A percentile compares a stretch with the other conserved stretches of the same genome.
These are phyloP conservation scores for Hydriomena furcata DNA, from an alignment of 2,888 invertebrate genomes.

Conservation along the genomic window DNA sequence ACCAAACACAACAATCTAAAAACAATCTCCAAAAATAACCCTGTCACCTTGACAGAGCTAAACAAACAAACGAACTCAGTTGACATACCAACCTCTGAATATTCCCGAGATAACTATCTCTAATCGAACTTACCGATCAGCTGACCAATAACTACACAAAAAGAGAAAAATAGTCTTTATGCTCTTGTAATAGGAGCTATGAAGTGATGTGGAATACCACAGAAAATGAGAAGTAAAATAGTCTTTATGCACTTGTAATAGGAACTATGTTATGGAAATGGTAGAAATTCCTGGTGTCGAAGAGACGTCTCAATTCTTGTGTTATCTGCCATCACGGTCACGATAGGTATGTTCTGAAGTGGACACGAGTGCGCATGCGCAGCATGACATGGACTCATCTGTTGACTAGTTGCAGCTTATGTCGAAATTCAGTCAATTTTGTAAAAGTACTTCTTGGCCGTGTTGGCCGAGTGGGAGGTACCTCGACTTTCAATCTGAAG, in stretches of 20 bases:
- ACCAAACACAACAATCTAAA: conserved; percentile 17
- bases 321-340: conserved; percentile 60
- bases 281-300: conserved; percentile 65
- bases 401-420: not conserved
- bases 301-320: conserved; percentile 72
- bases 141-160: conserved; percentile 37
- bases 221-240: conserved; percentile 33
- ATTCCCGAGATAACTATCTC: conserved; percentile 70
- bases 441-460: too few relatives aligned
- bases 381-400: conserved; percentile 20
- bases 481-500: too few relatives aligned
- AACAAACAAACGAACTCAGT: conserved; percentile 47
- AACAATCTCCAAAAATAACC: conserved; percentile 29
- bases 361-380: conserved; percentile 26
- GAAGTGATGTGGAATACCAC: conserved; percentile 18
- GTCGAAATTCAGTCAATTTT: too few relatives aligned
- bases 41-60: conserved; percentile 42
- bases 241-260: conserved; percentile 37
- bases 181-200: conserved; percentile 31
- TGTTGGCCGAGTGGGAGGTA: too few relatives aligned
- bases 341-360: conserved; percentile 43
- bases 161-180: conserved; percentile 38
- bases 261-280: conserved; percentile 36
- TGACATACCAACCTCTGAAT: conserved; percentile 65
- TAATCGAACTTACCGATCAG: conserved; percentile 68